phyloP scores from a whole-genome alignment of 1,140 invertebrate species.

The Drosophila cardini region DNA sequence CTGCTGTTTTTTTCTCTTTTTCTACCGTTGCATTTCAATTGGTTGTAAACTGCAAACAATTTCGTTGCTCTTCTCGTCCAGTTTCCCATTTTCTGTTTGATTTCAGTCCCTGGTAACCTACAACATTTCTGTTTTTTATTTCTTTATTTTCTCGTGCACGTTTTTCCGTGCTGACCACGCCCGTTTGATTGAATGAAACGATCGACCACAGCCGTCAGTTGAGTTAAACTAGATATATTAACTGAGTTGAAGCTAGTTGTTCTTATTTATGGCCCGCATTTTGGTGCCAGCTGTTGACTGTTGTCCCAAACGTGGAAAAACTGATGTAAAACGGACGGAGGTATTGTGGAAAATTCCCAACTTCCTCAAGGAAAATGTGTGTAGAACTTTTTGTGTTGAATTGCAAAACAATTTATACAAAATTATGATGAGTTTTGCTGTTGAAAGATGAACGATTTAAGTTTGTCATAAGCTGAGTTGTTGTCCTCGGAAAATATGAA shows the following conservation, averaged over 20 bases:
- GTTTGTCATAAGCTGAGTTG: too few relatives aligned
- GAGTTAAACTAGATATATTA: conserved; percentile 6
- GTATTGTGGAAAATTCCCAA: too few relatives aligned
- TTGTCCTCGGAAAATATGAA: too few relatives aligned
- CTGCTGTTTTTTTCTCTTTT: background rate
- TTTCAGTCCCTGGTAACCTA: background rate
- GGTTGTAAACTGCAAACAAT: conserved; percentile 18
- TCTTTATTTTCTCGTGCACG: conserved; percentile 10
- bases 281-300: conserved; percentile 1
- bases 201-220: background rate
- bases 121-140: conserved; percentile 1
- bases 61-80: background rate
- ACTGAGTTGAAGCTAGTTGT: background rate
- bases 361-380: too few relatives aligned
- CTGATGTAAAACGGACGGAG: too few relatives aligned
- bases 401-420: too few relatives aligned
- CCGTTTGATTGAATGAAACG: conserved; percentile 65
- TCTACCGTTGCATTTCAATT: conserved; percentile 29
- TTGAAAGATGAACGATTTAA: too few relatives aligned
- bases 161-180: conserved; percentile 54
- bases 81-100: background rate
- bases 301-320: background rate
- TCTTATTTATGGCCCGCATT: conserved; percentile 7
- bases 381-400: too few relatives aligned
- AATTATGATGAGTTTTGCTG: too few relatives aligned